Base-by-base conservation (phyloP, 2,797 vertebrate species). In the Tolypeutes matacus region DNA sequence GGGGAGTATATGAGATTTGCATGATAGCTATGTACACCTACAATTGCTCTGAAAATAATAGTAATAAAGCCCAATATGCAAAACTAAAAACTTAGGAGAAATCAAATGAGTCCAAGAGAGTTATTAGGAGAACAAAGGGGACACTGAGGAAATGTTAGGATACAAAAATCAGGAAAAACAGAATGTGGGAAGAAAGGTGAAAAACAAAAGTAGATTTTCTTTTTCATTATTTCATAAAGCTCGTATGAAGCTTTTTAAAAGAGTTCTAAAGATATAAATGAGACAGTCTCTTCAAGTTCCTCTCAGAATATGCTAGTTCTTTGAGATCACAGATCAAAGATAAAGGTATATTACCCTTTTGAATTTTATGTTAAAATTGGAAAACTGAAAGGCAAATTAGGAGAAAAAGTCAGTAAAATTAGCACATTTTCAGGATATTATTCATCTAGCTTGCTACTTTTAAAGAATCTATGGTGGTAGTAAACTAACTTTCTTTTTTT, bases 321-420 rank as follows among this genome's bases (percentile, higher is more conserved):
- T 58, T 94, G 84, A 95, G 84, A 89, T 53, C 83, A 75, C 2
- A 86, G 29, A 93, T 83, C 70, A 96, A 94, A 96, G 58, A 81
- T 23, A 96, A 87, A 81, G 65, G 9, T 39, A 76, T 46, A 70
- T 53, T 96, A 49, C 80, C 31, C 31, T 81, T 95, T 72, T 89
- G 81, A 91, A 27, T 89, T 92, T 92, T 72, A 91, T 93, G 72
- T 92, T 86, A 86, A 91, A 94, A 81, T 70, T 36, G 49, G 27
- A 11, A 92, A 96, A 95, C 94, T 67, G 39, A 86, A 83, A 65
- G 25, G 21, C 80, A 92, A 92, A 85, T 69, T 27, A 73, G 56
- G 29, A 93, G 31, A 36, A 84, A 82, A 93, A 93, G 34, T 2
- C 27, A 42, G 4, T 51, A 65, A 83, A 92, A 76, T 31, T 36